phyloP scores from a whole-genome alignment of 2,888 invertebrate genomes.

The Lottia scabra region DNA sequence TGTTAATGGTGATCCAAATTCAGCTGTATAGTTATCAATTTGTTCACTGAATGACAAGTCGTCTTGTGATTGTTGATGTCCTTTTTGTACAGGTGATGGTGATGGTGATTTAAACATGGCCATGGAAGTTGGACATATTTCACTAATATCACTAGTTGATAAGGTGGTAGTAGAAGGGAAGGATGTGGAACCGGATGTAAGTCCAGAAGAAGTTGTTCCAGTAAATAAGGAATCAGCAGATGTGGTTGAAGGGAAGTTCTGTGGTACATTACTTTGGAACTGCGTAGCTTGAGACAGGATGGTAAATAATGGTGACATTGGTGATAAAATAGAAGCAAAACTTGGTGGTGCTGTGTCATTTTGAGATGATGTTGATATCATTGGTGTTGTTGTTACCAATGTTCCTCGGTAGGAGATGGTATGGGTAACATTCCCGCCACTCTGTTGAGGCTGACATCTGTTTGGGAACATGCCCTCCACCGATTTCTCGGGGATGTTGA shows the following conservation, averaged over 20 bases:
- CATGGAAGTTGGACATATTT: constrained; percentile 36
- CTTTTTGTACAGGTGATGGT: constrained; percentile 32
- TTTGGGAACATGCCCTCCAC: constrained; percentile 39
- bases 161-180: constrained; percentile 30
- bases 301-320: constrained; percentile 62
- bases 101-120: constrained; percentile 45
- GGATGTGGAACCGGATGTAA: constrained; percentile 11
- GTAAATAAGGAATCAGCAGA: constrained; percentile 30
- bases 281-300: constrained; percentile 55
- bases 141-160: constrained; percentile 31
- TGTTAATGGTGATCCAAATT: constrained; percentile 51
- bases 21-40: constrained; percentile 47
- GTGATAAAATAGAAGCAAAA: constrained; percentile 57
- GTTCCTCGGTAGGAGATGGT: constrained; percentile 76
- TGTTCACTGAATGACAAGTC: constrained; percentile 14
- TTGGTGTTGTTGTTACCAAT: constrained; percentile 76
- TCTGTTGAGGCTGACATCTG: constrained; percentile 31
- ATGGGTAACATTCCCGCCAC: constrained; percentile 41
- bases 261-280: constrained; percentile 41
- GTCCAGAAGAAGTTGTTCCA: constrained; percentile 30
- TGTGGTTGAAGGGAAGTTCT: constrained; percentile 27
- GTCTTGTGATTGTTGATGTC: constrained; percentile 17
- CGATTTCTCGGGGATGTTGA: constrained; percentile 58
- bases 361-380: constrained; percentile 60
- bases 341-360: constrained; percentile 45